Base-by-base conservation (phyloP, 1,140 invertebrate genomes). In the Drosophila parvula region DNA sequence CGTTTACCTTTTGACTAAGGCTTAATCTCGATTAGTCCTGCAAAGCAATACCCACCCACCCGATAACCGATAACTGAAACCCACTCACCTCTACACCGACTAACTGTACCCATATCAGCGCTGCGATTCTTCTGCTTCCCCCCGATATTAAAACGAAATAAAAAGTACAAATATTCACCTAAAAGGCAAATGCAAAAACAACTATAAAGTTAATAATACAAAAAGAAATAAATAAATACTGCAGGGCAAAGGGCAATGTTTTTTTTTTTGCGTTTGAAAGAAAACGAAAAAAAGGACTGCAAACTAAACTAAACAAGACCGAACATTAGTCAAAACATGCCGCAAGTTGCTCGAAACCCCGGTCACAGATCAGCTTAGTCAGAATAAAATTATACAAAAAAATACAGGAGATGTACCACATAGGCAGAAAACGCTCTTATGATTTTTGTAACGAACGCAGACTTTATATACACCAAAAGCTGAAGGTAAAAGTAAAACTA, bases 81-180 rank as follows among this genome's bases (percentile, higher is more conserved):
- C 22, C n/a, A 55, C 36, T 14, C 27, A 43, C 47, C 67, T 18
- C 7, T 18, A 36, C 32, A 69, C 14, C 34, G 18, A 65, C 55
- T 45, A 47, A 71, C 51, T 47, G 64, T 34, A 69, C 64, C 68
- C 65, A 71, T 73, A 59, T 73, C 69, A 73, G 67, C 69, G 67
- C 69, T 83, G 48, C 71, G 47, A 79, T 50, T 79, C 60, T 73
- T 84, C 79, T 78, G 84, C 83, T 83, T 88, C 85, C 86, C 85
- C 85, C 81, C 85, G 81, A 90, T 55, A 80, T 80, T 74, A 79
- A 78, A 74, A 74, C 78, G 75, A 82, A 90, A 90, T 81, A 90
- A 84, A 89, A 90, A 90, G 89, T 90, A 90, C 89, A 91, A 90
- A 90, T 91, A 88, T 89, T 90, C 81, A 82, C 69, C 70, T 79